Base-by-base conservation (phyloP, 2,888 invertebrate species). In the Lycophotia porphyrea region DNA sequence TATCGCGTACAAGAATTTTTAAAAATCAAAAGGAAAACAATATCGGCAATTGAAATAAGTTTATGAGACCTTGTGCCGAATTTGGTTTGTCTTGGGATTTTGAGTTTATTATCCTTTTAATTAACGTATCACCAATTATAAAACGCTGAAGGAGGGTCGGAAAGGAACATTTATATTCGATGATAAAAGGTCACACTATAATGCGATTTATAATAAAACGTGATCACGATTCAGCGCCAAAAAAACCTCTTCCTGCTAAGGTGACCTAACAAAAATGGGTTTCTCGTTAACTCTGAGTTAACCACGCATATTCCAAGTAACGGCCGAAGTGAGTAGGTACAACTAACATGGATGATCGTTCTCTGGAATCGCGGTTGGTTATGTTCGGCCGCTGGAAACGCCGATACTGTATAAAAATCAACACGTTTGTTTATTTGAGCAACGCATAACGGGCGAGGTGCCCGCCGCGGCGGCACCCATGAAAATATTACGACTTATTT, bases 401-500 rank as follows among this genome's bases (percentile, higher is more conserved):
- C 91, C 90, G 89, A 92, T 91, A 94, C 93, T 93, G 93, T 94
- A 95, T 95, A 95, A 95, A 95, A 95, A 94, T 94, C 94, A 94
- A 93, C 95, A 94, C 92, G 84, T 93, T 92, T 95, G 95, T 96
- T 96, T 95, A 95, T 95, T 95, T 94, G 93, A 92, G 91, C 91
- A 90, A 93, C 93, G 92, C 92, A 93, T 93, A 93, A 93, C 93
- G 92, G 92, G 91, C 92, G 93, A 91, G 91, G 89, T 92, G 92
- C 93, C 92, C 93, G 93, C 92, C 93, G 88, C 92, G 91, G 93
- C 94, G 94, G 94, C 94, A 94, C 94, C 93, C 93, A 94, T 94
- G 93, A 93, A 95, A 95, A 93, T 95, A 95, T 95, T 95, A 95
- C 95, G 94, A 95, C 92, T 94, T 95, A 95, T 95, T 95, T 95